Evolutionary conservation across 2,113 vertebrate species (phyloP).

Genomic region (Rhynchomys soricoides): DNA sequence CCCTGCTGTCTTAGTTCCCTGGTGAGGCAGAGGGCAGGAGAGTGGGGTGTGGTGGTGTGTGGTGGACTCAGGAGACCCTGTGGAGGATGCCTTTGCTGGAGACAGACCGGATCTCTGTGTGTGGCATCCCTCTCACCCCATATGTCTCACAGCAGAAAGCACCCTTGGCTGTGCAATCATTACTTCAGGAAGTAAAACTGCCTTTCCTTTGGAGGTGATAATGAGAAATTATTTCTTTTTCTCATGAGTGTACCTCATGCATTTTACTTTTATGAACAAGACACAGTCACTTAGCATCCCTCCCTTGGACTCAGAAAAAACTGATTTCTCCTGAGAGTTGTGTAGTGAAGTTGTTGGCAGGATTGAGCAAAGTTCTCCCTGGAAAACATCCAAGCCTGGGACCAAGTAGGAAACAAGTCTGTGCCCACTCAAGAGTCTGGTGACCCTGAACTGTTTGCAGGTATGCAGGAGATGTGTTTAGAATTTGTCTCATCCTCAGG

Average conservation of each 20-base stretch:
- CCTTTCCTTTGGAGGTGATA: neutral
- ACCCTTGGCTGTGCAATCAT: neutral
- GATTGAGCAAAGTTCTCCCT: neutral
- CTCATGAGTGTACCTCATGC: neutral
- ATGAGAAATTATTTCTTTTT: neutral
- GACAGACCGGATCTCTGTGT: neutral
- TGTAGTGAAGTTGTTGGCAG: neutral
- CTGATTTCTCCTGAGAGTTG: neutral
- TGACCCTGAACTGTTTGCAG: conserved; percentile 28
- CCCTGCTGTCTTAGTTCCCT: neutral
- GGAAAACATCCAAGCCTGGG: neutral
- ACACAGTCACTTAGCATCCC: neutral
- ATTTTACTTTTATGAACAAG: neutral
- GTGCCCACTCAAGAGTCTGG: neutral
- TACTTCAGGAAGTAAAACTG: neutral
- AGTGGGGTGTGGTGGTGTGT: neutral
- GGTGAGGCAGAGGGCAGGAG: neutral
- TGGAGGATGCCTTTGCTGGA: neutral
- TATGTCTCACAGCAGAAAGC: neutral
- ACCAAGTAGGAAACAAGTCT: neutral
- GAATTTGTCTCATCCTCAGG: neutral
- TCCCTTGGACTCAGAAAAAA: neutral
- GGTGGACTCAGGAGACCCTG: neutral
- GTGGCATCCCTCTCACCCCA: neutral
- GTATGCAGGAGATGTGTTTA: neutral